Evolutionary conservation across 2,113 vertebrate species (phyloP).

Genomic region (Hirundichthys speculiger): DNA sequence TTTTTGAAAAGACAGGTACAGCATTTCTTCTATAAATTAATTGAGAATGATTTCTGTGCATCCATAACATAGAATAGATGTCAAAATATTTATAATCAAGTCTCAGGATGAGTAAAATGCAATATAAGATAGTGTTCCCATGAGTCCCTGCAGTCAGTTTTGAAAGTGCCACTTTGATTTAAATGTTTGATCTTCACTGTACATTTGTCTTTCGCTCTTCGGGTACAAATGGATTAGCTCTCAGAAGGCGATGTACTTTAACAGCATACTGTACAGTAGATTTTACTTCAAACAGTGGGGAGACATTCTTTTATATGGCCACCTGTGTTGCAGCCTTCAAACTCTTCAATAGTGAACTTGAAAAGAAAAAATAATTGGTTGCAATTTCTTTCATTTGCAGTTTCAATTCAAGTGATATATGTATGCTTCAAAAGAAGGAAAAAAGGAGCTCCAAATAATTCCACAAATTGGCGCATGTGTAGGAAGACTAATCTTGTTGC

Average conservation of each 20-base stretch:
- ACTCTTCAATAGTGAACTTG: constrained; percentile 2
- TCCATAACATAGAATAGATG: no score
- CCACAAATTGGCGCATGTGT: constrained; percentile 14
- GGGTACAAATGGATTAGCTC: constrained; percentile 49
- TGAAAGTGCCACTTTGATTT: constrained; percentile 27
- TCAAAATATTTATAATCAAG: no score
- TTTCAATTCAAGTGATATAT: constrained; percentile 8
- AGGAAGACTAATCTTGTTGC: constrained; percentile 21
- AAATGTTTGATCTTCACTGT: constrained; percentile 21
- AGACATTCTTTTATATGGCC: not conserved
- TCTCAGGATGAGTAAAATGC: no score
- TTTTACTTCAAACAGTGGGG: constrained; percentile 10
- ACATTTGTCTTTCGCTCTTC: constrained; percentile 39
- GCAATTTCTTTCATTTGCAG: not conserved
- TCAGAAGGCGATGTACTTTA: constrained; percentile 29
- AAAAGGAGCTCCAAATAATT: not conserved
- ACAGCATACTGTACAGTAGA: constrained; percentile 10
- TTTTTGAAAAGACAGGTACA: no score
- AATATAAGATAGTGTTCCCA: no score
- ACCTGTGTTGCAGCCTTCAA: not conserved
- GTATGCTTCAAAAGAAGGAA: constrained; percentile 1
- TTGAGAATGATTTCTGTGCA: no score
- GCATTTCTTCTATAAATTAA: no score
- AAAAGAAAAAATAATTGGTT: constrained; percentile 14
- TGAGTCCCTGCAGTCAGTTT: no score